phyloP scores from a whole-genome alignment of 2,113 vertebrate genomes.

The Megalops atlanticus region DNA sequence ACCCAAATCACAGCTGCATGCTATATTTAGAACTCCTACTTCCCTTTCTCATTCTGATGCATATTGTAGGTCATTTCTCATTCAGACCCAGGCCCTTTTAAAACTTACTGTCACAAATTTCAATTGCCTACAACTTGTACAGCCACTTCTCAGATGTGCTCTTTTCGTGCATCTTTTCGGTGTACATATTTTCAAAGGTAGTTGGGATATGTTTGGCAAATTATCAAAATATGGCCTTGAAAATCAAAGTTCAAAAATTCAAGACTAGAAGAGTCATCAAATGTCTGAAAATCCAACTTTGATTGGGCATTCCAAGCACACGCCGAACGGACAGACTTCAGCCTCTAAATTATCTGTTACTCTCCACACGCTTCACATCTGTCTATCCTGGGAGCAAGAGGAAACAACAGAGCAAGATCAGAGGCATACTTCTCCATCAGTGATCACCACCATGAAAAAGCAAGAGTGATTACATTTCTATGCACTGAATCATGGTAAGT shows the following conservation, averaged over 20 bases:
- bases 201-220: not conserved
- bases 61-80: not conserved
- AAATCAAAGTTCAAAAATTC: too few species aligned
- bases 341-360: not conserved
- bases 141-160: too few species aligned
- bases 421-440: not conserved
- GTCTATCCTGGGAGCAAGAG: not conserved
- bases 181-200: too few species aligned
- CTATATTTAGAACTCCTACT: constrained; percentile 9
- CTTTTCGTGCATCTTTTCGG: too few species aligned
- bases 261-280: too few species aligned
- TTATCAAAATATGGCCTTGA: too few species aligned
- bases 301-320: too few species aligned
- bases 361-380: not conserved
- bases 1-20: not conserved
- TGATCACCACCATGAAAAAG: not conserved
- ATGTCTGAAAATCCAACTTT: too few species aligned
- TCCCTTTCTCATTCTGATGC: not conserved
- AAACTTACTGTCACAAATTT: not conserved
- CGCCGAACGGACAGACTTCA: too few species aligned
- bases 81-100: not conserved
- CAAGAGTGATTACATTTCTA: not conserved
- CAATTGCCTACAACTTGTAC: too few species aligned
- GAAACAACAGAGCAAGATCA: not conserved
- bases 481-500: too few species aligned